Evolutionary conservation across 2,113 vertebrate genomes (phyloP), one percentile per base, ranked within the genome.

Genomic region (Crocuta crocuta): DNA sequence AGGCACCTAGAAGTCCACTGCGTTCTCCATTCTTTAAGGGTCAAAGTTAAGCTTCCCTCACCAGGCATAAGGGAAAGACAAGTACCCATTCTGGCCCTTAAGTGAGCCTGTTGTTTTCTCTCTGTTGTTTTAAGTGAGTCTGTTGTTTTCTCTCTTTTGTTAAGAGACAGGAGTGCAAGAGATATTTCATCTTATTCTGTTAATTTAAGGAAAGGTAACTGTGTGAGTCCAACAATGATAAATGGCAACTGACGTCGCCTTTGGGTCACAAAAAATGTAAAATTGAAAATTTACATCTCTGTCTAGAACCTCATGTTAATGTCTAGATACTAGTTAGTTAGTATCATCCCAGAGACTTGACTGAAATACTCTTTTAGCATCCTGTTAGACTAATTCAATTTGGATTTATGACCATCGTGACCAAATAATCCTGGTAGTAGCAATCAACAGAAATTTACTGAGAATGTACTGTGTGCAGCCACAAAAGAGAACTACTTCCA

Each of bases 121-220:
- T 39, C 39, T 39, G 39, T 39, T 39, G 39, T 39, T 39, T 39
- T 39, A 39, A 39, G 39, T 39, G 39, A 39, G 39, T 39, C 35
- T 84, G 7, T 53, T 74, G 33, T 50, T 86, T 91, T 92, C n/a
- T 76, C 24, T 93, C 63, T 92, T 73, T 83, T 45, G 21, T 71
- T 93, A 39, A 85, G 39, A 83, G 33, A 61, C 7, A 28, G 0
- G 13, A 87, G 43, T 24, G 76, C 73, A 23, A 91, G n/a, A 86
- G 85, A n/a, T 45, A 74, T n/a, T 94, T 63, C 53, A n/a, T 10
- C 83, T 94, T 45, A 55, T 28, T 90, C 35, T 87, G 74, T 89
- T 89, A 55, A 43, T 70, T 81, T 76, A 39, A 73, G 84, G 28
- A 94, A 91, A 94, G 58, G 84, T 61, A 87, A 82, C 48, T 74